Percentiles rank a stretch among this genome's conserved stretches.
Conservation (phyloP, 2,797 vertebrate species). For the Okamejei kenojei region DNA sequence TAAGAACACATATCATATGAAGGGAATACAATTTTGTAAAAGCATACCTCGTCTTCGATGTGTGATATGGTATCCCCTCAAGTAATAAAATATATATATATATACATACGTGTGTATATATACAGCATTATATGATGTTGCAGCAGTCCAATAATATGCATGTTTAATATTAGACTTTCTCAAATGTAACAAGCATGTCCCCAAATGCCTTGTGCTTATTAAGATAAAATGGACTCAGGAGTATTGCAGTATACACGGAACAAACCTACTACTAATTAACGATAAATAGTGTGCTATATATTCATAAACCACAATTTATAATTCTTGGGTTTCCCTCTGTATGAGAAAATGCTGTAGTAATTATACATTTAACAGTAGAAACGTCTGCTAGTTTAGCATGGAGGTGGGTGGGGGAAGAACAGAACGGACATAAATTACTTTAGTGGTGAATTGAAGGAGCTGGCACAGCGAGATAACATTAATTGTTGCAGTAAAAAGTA, state of each 20-base stretch:
- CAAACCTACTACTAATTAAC: background rate
- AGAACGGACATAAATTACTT: background rate
- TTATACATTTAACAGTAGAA: background rate
- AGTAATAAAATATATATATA: too few relatives aligned
- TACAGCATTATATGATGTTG: background rate
- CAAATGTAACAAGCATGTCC: background rate
- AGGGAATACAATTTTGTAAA: too few relatives aligned
- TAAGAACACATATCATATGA: too few relatives aligned
- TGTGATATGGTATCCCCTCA: too few relatives aligned
- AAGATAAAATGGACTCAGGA: background rate
- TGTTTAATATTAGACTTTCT: background rate
- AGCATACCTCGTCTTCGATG: too few relatives aligned
- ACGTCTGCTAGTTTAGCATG: background rate
- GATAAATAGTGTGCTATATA: background rate
- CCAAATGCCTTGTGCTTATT: background rate
- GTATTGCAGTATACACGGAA: background rate
- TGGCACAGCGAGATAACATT: constrained; percentile 40
- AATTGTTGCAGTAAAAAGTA: constrained; percentile 39
- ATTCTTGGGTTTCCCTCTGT: background rate
- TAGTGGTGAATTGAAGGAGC: constrained; percentile 40
- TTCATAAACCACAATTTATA: background rate
- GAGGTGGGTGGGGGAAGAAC: background rate
- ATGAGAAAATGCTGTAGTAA: background rate
- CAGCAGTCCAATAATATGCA: background rate
- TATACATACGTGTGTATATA: too few relatives aligned